Evolutionary conservation across 2,113 vertebrate species (phyloP).

Genomic region (Boleophthalmus pectinirostris): DNA sequence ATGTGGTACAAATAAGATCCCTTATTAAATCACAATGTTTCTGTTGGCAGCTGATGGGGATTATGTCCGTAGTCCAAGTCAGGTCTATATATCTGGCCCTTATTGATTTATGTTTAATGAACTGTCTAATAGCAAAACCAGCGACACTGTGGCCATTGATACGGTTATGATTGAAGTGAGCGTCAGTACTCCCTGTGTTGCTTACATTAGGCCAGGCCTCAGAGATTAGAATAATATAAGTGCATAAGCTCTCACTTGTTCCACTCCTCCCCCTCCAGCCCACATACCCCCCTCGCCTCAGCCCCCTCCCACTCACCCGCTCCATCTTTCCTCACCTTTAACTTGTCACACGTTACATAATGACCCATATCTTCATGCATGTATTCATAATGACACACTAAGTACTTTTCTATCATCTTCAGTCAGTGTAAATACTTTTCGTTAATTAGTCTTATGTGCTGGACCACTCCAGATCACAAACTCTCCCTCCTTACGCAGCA

Average conservation of each 20-base stretch:
- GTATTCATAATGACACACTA: slow-evolving; percentile 1
- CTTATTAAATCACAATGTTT: slow-evolving; percentile 30
- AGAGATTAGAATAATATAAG: slow-evolving; percentile 80
- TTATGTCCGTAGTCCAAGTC: slow-evolving; percentile 59
- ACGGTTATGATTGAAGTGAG: slow-evolving; percentile 73
- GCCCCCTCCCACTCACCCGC: slow-evolving; percentile 14
- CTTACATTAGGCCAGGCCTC: slow-evolving; percentile 75
- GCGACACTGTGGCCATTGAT: slow-evolving; percentile 73
- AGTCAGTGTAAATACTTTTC: background rate
- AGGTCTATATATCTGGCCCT: slow-evolving; percentile 61
- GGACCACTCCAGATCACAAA: slow-evolving; percentile 20
- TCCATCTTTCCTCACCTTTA: slow-evolving; percentile 11
- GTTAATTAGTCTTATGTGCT: slow-evolving; percentile 8
- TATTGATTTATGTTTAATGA: slow-evolving; percentile 71
- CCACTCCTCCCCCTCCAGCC: slow-evolving; percentile 30
- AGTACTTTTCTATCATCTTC: slow-evolving; percentile 3
- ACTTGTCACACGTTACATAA: slow-evolving; percentile 20
- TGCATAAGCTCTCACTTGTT: slow-evolving; percentile 73
- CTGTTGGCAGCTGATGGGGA: slow-evolving; percentile 44
- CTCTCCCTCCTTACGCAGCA: slow-evolving; percentile 30
- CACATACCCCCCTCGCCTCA: background rate
- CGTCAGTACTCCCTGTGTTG: slow-evolving; percentile 69
- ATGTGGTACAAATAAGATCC: slow-evolving; percentile 15
- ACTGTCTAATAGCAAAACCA: slow-evolving; percentile 63
- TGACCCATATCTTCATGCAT: slow-evolving; percentile 13